A percentile compares a stretch with the other conserved stretches of the same genome.
Evolutionary conservation across 2,797 vertebrate species (phyloP).

Genomic region (Malurus leucopterus): DNA sequence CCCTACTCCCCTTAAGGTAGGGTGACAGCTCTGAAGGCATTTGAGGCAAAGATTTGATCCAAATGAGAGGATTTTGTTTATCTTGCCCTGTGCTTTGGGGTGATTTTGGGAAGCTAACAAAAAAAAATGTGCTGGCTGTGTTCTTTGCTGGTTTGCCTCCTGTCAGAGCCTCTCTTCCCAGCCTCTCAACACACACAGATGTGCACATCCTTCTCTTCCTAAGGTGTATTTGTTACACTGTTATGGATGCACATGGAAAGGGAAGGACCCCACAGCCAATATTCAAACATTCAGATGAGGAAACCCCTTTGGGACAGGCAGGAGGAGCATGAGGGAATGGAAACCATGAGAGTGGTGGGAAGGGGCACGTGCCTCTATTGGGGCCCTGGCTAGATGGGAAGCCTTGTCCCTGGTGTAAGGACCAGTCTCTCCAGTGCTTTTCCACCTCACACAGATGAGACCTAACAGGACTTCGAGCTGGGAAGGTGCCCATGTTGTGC

Average conservation of each 20-base stretch:
- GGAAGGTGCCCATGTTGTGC: not conserved
- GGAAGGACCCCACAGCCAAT: not conserved
- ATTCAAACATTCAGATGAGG: not conserved
- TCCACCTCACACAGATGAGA: not conserved
- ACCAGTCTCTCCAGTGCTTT: not conserved
- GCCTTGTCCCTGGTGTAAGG: not conserved
- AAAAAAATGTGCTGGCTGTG: not conserved
- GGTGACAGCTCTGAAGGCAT: not conserved
- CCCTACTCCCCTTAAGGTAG: not conserved
- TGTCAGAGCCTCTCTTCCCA: not conserved
- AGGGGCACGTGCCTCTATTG: not conserved
- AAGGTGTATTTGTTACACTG: not conserved
- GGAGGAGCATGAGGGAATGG: not conserved
- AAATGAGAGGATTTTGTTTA: not conserved
- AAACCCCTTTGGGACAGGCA: not conserved
- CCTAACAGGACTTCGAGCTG: not conserved
- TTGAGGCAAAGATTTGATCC: not conserved
- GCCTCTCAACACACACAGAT: not conserved
- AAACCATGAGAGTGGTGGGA: not conserved
- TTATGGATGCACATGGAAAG: not conserved
- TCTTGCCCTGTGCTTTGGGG: not conserved
- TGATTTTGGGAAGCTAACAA: not conserved
- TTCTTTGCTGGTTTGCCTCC: not conserved
- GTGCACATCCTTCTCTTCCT: not conserved
- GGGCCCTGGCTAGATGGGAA: not conserved